Evolutionary conservation across 2,113 vertebrate species (phyloP).

Genomic region (Phalacrocorax brasilianus): DNA sequence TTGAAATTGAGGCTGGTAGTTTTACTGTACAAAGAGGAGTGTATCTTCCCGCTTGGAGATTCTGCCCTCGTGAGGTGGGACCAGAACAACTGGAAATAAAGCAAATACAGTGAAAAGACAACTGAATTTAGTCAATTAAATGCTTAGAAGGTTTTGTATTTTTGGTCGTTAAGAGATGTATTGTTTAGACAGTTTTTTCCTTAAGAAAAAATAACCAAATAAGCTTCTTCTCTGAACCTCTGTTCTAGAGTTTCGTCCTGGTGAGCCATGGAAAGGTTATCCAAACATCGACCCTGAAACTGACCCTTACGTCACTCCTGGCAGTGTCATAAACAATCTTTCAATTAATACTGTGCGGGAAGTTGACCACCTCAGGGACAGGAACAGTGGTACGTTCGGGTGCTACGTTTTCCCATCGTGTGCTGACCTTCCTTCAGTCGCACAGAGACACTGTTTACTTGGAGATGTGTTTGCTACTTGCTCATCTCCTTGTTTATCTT

Average conservation of each 20-base stretch:
- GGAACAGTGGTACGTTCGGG: slow-evolving; percentile 89
- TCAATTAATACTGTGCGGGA: slow-evolving; percentile 99
- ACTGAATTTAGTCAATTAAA: background rate
- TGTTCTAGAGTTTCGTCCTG: slow-evolving; percentile 94
- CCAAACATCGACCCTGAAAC: slow-evolving; percentile 99
- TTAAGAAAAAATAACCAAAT: background rate
- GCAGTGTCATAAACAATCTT: slow-evolving; percentile 99
- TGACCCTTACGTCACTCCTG: slow-evolving; percentile 99
- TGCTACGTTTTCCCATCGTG: fast-evolving
- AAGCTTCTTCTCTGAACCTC: background rate
- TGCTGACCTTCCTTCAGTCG: background rate
- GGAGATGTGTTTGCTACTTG: background rate
- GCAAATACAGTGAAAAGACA: background rate
- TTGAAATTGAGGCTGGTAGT: background rate
- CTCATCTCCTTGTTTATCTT: background rate
- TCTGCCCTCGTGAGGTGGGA: background rate
- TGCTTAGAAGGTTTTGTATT: background rate
- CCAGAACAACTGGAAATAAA: background rate
- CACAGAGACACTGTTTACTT: background rate
- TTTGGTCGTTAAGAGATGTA: background rate
- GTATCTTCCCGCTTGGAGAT: background rate
- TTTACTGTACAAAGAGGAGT: fast-evolving
- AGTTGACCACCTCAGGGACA: slow-evolving; percentile 99
- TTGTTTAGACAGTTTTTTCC: background rate
- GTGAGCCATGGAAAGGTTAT: slow-evolving; percentile 99